These are phyloP conservation scores for Cynopterus sphinx DNA, from an alignment of 2,797 vertebrate genomes.

Conservation along the genomic window DNA sequence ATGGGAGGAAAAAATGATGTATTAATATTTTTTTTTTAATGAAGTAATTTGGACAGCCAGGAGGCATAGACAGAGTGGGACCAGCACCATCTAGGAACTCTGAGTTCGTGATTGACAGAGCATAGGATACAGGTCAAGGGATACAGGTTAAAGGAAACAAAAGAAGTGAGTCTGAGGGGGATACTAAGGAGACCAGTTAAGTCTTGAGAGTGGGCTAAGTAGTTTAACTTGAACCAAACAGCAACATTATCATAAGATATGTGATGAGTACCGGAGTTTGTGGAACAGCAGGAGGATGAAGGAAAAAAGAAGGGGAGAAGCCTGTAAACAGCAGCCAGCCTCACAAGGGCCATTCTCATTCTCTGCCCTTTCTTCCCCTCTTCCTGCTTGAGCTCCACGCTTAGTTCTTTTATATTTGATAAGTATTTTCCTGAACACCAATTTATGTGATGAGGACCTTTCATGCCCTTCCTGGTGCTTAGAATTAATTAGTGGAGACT, in stretches of 20 bases:
- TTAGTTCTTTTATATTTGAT: neutral
- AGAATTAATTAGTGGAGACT: neutral
- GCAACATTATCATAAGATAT: neutral
- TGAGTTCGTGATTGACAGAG: neutral
- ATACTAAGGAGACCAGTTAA: neutral
- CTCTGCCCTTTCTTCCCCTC: neutral
- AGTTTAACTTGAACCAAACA: neutral
- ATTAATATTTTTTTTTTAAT: no score
- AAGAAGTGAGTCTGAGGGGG: neutral
- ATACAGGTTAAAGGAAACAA: neutral
- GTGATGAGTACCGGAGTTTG: neutral
- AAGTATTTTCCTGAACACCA: neutral
- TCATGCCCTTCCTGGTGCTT: neutral
- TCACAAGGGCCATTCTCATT: neutral
- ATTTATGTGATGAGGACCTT: neutral
- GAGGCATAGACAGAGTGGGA: fast-evolving
- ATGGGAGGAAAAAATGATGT: neutral
- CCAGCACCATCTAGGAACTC: neutral
- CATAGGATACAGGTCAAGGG: neutral
- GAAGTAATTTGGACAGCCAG: neutral
- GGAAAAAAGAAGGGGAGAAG: fast-evolving
- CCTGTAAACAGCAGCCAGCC: fast-evolving
- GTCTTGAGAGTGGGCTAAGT: neutral
- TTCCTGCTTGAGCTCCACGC: neutral
- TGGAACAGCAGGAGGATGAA: neutral